phyloP scores from a whole-genome alignment of 2,113 vertebrate species.

The Anas platyrhynchos region DNA sequence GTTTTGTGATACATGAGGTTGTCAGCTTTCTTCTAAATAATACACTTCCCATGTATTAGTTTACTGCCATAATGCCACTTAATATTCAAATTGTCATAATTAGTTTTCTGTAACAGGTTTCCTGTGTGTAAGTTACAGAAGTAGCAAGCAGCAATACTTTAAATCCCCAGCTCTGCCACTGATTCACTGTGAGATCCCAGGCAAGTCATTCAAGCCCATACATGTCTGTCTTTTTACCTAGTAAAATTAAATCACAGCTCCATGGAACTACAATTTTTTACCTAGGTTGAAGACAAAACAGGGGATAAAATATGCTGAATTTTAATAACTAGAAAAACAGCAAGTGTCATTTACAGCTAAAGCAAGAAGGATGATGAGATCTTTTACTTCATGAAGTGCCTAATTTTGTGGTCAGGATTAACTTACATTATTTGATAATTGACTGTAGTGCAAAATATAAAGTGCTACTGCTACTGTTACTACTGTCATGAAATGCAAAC shows the following conservation, averaged over 20 bases:
- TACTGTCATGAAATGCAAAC: not conserved
- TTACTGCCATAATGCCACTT: slow-evolving; percentile 41
- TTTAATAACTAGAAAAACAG: not conserved
- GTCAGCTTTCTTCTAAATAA: slow-evolving; percentile 40
- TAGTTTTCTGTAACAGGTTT: not conserved
- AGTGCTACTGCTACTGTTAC: not conserved
- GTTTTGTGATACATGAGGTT: slow-evolving; percentile 41
- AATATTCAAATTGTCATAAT: slow-evolving; percentile 36
- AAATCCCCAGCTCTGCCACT: not conserved
- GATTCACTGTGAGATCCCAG: not conserved
- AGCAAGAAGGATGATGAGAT: not conserved
- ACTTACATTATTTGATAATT: not conserved
- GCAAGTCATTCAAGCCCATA: not conserved
- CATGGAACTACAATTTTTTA: not conserved
- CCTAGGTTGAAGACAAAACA: not conserved
- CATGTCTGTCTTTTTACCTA: not conserved
- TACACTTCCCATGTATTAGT: slow-evolving; percentile 26
- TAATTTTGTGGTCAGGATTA: not conserved
- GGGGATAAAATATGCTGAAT: not conserved
- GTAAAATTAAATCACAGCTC: not conserved
- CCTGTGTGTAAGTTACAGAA: not conserved
- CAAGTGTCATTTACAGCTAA: not conserved
- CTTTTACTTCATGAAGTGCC: not conserved
- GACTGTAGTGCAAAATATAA: not conserved
- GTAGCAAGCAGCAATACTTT: not conserved